Evolutionary conservation across 1,140 invertebrate species (phyloP), one percentile per base, ranked within the genome.

Genomic region (Lasioglossum baleicum): DNA sequence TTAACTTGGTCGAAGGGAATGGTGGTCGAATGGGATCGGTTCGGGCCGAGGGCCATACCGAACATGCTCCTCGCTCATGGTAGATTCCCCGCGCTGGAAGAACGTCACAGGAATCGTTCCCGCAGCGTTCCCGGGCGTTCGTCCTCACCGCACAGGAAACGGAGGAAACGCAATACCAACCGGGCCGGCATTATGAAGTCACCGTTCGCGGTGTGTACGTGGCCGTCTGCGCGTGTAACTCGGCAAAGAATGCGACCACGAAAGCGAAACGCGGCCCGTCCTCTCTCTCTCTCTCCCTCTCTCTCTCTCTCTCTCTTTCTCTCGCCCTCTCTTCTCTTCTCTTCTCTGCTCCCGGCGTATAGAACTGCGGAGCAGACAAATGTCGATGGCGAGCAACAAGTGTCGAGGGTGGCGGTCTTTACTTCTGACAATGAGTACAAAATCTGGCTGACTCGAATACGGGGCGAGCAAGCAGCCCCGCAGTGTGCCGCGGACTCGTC

Each of bases 371-470:
- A 61, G 76, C 84, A 86, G 84, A 83, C 84, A 85, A 86, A 86
- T 85, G 84, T 86, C 84, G 84, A 86, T 86, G 84, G 72, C 69
- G 81, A 85, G 84, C 84, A 86, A 86, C 84, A 86, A 86, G 84
- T 86, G 84, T 79, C 81, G 75, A 76, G 84, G 81, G 81, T 53
- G 83, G 10, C 44, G 44, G 83, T 65, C 84, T 86, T 85, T 86
- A 83, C 84, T 86, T 86, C 84, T 83, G 83, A 86, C 84, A 86
- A 86, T 85, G 84, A 86, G 81, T 67, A 80, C 75, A 79, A 86
- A 85, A 86, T 86, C 84, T 83, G 84, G 84, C 83, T 63, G 84
- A 82, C 76, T 83, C 61, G 76, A 79, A 80, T 83, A 83, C 65
- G 51, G 51, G 51, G 51, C 13, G 51, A 53, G 51, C 51, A 20